A percentile compares a stretch with the other conserved stretches of the same genome.
phyloP scores from a whole-genome alignment of 2,888 invertebrate species.

The Acanthosoma haemorrhoidale region DNA sequence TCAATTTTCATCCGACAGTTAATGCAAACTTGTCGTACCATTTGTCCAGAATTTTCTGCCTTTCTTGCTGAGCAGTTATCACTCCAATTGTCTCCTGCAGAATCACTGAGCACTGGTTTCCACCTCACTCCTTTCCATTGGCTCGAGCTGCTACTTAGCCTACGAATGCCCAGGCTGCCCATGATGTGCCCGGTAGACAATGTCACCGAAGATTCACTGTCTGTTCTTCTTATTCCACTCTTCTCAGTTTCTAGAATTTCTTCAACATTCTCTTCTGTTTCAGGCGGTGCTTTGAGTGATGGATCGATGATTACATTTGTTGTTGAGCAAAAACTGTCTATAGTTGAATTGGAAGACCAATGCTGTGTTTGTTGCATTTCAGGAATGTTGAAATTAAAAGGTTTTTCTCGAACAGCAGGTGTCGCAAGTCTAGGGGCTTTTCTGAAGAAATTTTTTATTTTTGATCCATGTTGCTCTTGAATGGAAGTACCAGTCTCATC shows the following conservation, averaged over 20 bases:
- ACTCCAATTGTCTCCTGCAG: constrained; percentile 36
- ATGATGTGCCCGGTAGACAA: background rate
- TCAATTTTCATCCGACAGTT: background rate
- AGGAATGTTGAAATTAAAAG: constrained; percentile 16
- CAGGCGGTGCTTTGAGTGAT: background rate
- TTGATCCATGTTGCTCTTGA: constrained; percentile 7
- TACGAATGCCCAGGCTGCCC: constrained; percentile 33
- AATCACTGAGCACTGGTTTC: constrained; percentile 43
- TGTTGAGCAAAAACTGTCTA: constrained; percentile 41
- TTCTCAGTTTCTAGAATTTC: background rate
- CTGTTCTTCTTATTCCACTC: background rate
- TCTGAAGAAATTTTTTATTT: constrained; percentile 18
- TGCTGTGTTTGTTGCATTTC: constrained; percentile 33
- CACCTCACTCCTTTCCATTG: constrained; percentile 46
- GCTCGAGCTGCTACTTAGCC: constrained; percentile 43
- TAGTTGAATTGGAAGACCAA: constrained; percentile 40
- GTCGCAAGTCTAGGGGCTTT: constrained; percentile 13
- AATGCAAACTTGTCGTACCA: background rate
- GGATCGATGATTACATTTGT: constrained; percentile 17
- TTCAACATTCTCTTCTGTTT: background rate
- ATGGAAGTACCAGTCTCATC: constrained; percentile 30
- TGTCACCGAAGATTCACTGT: constrained; percentile 13
- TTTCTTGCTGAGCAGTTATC: constrained; percentile 27
- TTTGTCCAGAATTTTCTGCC: background rate
- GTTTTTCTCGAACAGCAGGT: constrained; percentile 2